These are phyloP conservation scores for Hylia prasina DNA, from an alignment of 2,113 vertebrate genomes.

Conservation along the genomic window DNA sequence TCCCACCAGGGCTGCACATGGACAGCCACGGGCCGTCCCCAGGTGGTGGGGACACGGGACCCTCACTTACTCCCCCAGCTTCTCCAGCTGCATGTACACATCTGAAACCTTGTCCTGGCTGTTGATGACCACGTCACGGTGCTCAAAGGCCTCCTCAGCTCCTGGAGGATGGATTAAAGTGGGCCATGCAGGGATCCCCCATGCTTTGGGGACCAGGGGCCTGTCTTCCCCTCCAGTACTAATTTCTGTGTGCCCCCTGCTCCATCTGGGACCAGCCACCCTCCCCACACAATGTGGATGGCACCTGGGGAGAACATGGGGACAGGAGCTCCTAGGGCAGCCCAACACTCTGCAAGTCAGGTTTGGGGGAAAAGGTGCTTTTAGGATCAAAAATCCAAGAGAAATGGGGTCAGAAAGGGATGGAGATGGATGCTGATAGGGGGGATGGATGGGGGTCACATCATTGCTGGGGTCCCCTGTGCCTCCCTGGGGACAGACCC, in stretches of 20 bases:
- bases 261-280: not conserved
- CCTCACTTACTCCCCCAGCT: conserved; percentile 81
- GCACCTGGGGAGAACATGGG: not conserved
- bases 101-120: conserved; percentile 71
- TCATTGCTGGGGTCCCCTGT: not conserved
- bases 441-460: not conserved
- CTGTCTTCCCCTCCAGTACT: not conserved
- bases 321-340: not conserved
- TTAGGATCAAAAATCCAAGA: not conserved
- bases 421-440: rapidly evolving
- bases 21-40: not conserved
- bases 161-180: not conserved
- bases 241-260: not conserved
- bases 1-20: rapidly evolving
- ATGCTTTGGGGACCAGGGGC: not conserved
- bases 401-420: rapidly evolving
- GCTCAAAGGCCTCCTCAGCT: conserved; percentile 49
- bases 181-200: not conserved
- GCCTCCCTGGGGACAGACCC: rapidly evolving
- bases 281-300: rapidly evolving
- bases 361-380: not conserved
- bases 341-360: not conserved
- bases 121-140: conserved; percentile 61
- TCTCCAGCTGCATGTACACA: conserved; percentile 77
- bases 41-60: rapidly evolving